These are phyloP conservation scores for Eolophus roseicapilla DNA, from an alignment of 2,113 vertebrate genomes.

Conservation along the genomic window DNA sequence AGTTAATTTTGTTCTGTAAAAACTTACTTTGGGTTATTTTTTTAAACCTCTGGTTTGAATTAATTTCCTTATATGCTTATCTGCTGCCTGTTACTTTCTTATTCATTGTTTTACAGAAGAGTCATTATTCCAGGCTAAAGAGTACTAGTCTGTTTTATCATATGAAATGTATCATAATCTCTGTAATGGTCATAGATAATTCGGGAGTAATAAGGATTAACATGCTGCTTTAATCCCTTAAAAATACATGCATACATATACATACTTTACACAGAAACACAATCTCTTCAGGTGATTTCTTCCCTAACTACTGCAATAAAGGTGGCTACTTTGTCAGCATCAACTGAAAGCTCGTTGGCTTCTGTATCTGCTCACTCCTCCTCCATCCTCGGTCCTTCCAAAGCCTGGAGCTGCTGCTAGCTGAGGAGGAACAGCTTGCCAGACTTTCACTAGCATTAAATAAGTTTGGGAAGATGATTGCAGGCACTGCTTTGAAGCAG, in stretches of 20 bases:
- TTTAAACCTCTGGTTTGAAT: neutral
- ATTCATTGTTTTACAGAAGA: neutral
- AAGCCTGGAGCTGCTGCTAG: neutral
- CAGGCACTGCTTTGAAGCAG: neutral
- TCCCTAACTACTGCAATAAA: neutral
- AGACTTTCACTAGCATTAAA: fast-evolving
- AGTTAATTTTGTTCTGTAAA: neutral
- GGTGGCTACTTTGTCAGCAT: neutral
- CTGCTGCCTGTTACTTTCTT: neutral
- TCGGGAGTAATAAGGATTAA: neutral
- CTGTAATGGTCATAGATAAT: neutral
- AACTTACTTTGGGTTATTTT: neutral
- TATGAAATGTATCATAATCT: neutral
- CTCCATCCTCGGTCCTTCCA: neutral
- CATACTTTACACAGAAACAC: neutral
- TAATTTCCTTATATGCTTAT: neutral
- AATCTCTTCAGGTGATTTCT: neutral
- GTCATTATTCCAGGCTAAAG: neutral
- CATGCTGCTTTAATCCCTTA: neutral
- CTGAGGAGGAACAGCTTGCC: neutral
- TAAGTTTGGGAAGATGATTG: neutral
- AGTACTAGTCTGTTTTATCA: neutral
- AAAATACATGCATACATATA: neutral
- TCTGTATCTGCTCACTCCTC: neutral
- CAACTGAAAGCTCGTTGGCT: neutral